Base-by-base conservation (phyloP, 2,888 invertebrate genomes). In the Achlya flavicornis region DNA sequence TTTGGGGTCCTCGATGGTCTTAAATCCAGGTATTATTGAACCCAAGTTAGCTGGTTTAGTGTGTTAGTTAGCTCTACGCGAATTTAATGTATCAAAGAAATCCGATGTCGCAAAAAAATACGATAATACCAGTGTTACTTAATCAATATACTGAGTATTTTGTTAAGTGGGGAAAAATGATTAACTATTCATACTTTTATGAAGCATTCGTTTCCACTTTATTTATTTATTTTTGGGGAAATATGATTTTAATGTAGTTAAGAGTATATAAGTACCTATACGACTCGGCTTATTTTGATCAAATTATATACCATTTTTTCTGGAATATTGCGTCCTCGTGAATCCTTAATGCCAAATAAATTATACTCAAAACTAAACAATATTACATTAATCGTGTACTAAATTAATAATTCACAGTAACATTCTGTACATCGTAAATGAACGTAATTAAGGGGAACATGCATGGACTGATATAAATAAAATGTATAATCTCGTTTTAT, bases 241-340 rank as follows among this genome's bases (percentile, higher is more conserved):
- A 35, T 35, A 32, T 8, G 14, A 14, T 14, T 43, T 43, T 46
- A 8, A 59, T 26, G 26, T 26, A 26, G 26, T 26, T 26, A 26
- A 5, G 16, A 3, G 11, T 35, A 35, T 35, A 35, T 12, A 12
- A 4, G 11, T 41, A 12, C 0, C 41, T 41, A 12, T 41, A 41
- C 10, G 19, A 41, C 41, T 41, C 60, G 60, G 63, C 41, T 61
- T 58, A 38, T 64, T 64, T 62, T 62, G 41, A 63, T 43, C 46
- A 35, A 58, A 38, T 38, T 33, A n/a, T 14, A 53, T 53, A 58
- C 26, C 26, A 67, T 33, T 67, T 60, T 72, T 68, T 79, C 77
- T 79, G 82, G 80, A 73, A 71, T 85, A 90, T 92, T 92, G 91
- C 92, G 91, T 88, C 91, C 79, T 89, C 90, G 91, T 92, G 92